Percentiles rank a stretch among this genome's conserved stretches.
These are phyloP conservation scores for Phataginus tetradactyla DNA, from an alignment of 2,797 vertebrate species.

Conservation along the genomic window DNA sequence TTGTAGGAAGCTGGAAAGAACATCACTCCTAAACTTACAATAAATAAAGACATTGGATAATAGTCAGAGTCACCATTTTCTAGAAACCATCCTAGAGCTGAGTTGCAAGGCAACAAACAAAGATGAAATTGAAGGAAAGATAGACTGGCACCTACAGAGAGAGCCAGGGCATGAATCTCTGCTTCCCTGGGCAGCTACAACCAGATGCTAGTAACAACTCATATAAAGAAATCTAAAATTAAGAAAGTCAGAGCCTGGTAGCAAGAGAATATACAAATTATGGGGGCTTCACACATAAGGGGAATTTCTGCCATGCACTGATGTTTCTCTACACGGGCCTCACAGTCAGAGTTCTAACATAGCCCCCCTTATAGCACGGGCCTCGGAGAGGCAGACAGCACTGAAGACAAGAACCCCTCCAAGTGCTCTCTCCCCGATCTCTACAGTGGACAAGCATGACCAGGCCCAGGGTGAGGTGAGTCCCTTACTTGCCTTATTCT, in stretches of 20 bases:
- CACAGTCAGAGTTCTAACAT: not conserved
- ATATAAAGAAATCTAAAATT: not conserved
- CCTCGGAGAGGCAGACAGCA: too few species aligned
- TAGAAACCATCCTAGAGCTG: not conserved
- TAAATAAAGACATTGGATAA: not conserved
- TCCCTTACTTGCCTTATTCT: not conserved
- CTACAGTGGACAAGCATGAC: not conserved
- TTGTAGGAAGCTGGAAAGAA: not conserved
- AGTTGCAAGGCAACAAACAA: not conserved
- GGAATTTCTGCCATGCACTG: not conserved
- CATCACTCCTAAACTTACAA: not conserved
- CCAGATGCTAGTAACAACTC: not conserved
- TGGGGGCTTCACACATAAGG: not conserved
- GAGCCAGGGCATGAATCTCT: not conserved
- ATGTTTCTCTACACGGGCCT: not conserved
- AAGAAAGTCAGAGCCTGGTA: not conserved
- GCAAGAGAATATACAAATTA: not conserved
- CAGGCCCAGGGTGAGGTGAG: too few species aligned
- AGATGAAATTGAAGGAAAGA: not conserved
- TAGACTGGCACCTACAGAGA: not conserved
- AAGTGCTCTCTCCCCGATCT: not conserved
- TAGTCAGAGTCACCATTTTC: not conserved
- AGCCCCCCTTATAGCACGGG: not conserved
- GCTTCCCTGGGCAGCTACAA: not conserved
- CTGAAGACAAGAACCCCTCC: too few species aligned